These are phyloP conservation scores for Syngnathus scovelli DNA, from an alignment of 2,113 vertebrate species.

Conservation along the genomic window DNA sequence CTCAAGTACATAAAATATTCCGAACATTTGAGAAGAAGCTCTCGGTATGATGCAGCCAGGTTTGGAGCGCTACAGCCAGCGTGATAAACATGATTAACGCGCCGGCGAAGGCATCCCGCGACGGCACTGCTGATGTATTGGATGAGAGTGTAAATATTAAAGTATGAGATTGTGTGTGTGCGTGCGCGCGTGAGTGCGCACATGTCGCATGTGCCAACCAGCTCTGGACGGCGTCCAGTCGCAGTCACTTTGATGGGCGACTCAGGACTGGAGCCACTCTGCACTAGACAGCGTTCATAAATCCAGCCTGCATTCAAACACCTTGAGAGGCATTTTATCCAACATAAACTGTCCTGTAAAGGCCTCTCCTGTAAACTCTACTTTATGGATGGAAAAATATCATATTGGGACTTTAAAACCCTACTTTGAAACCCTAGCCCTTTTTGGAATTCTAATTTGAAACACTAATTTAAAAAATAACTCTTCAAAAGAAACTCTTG, in stretches of 20 bases:
- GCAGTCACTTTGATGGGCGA: constrained; percentile 38
- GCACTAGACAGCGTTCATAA: constrained; percentile 50
- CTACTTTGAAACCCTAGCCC: too few relatives aligned
- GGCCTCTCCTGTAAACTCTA: constrained; percentile 31
- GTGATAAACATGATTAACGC: constrained; percentile 11
- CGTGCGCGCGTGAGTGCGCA: not conserved
- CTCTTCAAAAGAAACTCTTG: too few relatives aligned
- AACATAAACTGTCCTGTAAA: constrained; percentile 61
- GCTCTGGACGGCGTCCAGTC: constrained; percentile 33
- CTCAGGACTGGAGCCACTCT: constrained; percentile 29
- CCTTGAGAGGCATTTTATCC: constrained; percentile 54
- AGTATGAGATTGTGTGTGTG: not conserved
- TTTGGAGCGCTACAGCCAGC: not conserved
- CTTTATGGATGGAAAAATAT: constrained; percentile 33
- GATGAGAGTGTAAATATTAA: constrained; percentile 7
- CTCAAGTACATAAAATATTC: not conserved
- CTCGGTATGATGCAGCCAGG: not conserved
- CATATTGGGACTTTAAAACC: constrained; percentile 48
- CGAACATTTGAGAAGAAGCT: not conserved
- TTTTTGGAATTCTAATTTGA: too few relatives aligned
- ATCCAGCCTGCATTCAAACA: constrained; percentile 57
- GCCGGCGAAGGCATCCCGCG: not conserved
- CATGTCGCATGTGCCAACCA: constrained; percentile 19
- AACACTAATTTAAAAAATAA: too few relatives aligned
- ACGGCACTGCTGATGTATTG: constrained; percentile 6